phyloP scores from a whole-genome alignment of 1,140 invertebrate species.

The Sesamia nonagrioides region DNA sequence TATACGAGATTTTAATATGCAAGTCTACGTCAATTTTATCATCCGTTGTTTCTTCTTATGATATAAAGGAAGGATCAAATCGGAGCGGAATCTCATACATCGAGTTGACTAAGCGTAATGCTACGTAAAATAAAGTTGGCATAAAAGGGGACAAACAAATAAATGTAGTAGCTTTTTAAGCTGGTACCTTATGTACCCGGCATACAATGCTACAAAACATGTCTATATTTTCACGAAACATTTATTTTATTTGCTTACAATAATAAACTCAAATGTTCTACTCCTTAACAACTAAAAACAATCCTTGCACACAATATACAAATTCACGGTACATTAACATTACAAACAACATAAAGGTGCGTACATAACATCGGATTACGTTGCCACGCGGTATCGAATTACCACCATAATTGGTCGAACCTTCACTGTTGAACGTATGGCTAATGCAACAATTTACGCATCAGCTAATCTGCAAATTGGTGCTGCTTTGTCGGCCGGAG shows the following conservation, averaged over 20 bases:
- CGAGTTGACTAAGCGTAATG: neutral
- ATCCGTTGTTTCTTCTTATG: neutral
- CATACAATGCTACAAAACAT: neutral
- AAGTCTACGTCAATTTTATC: conserved; percentile 24
- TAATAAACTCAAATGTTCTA: conserved; percentile 28
- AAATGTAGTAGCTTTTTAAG: neutral
- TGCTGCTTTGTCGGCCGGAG: conserved; percentile 77
- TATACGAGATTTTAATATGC: conserved; percentile 23
- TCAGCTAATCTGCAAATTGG: conserved; percentile 84
- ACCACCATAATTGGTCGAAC: conserved; percentile 73
- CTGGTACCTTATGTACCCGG: neutral
- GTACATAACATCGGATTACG: conserved; percentile 57
- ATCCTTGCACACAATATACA: conserved; percentile 47
- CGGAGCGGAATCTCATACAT: neutral
- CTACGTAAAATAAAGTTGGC: neutral
- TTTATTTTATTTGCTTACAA: conserved; percentile 2
- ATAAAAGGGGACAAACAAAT: neutral
- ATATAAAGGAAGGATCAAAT: neutral
- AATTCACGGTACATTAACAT: conserved; percentile 51
- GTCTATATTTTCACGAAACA: neutral
- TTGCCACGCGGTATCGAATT: conserved; percentile 67
- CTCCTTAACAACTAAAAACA: conserved; percentile 38
- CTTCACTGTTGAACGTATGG: conserved; percentile 67
- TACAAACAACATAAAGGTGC: conserved; percentile 56
- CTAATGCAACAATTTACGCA: conserved; percentile 85